Percentiles rank a stretch among this genome's conserved stretches.
Conservation (phyloP, 2,113 vertebrate species). For the Pluvianellus socialis region DNA sequence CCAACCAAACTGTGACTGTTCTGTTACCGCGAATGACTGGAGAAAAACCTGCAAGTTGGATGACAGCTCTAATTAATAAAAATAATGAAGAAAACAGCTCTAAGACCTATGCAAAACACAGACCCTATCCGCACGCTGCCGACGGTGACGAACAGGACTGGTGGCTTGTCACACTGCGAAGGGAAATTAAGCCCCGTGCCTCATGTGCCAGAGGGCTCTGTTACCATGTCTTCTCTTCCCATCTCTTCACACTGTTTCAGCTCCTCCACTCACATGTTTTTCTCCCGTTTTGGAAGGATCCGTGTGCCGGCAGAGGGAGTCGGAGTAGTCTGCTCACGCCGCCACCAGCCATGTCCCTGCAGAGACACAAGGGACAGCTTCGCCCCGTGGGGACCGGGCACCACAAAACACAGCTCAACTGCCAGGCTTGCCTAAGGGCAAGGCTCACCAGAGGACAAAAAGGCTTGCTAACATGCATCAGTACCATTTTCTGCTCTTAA, state of each 20-base stretch:
- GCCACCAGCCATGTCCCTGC: neutral
- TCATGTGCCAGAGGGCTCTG: fast-evolving
- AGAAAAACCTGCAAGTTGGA: neutral
- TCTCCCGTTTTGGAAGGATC: fast-evolving
- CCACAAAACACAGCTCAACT: fast-evolving
- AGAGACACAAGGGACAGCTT: fast-evolving
- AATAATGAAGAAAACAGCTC: neutral
- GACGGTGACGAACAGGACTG: neutral
- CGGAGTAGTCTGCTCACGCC: no score
- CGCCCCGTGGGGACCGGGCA: no score
- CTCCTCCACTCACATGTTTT: fast-evolving
- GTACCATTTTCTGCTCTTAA: neutral
- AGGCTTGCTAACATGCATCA: fast-evolving
- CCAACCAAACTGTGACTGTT: neutral
- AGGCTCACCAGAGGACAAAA: no score
- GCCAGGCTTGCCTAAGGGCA: fast-evolving
- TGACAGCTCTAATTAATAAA: neutral
- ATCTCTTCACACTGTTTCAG: fast-evolving
- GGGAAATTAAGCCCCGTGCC: neutral
- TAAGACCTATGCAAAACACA: fast-evolving
- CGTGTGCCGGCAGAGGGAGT: neutral
- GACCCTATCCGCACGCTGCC: fast-evolving
- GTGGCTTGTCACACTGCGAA: fast-evolving
- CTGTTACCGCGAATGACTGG: no score
- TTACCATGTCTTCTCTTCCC: fast-evolving